Evolutionary conservation across 2,888 invertebrate genomes (phyloP), one percentile per base, ranked within the genome.

Genomic region (Calameuta idolon): DNA sequence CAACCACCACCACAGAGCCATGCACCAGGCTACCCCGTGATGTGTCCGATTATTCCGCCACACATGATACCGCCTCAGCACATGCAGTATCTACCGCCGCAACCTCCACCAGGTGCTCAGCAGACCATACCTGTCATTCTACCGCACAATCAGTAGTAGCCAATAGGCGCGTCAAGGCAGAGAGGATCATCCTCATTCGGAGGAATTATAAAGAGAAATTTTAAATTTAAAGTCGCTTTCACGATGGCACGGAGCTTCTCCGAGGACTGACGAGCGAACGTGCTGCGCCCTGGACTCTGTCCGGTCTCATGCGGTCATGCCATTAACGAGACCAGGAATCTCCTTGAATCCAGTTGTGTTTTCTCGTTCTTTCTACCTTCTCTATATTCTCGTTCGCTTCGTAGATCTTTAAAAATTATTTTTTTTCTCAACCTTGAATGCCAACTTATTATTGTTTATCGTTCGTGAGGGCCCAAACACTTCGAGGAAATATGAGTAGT

Each of bases 1-100:
- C 94, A 93, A 83, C 94, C 94, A 74, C 94, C 94, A 71, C 94
- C 93, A 30, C 93, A 93, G 87, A 91, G 91, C 75, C 92, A 92
- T 76, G 93, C 92, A 68, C 92, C 92, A 40, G 92, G 93, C 81
- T 94, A 93, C 89, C 94, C 94, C 79, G 92, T 94, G 80, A 93
- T 94, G 92, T 94, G 94, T 87, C 93, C 94, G 69, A 90, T 94
- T 82, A 93, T 93, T 76, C 89, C 90, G 75, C 91, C 89, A 81
- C 86, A 92, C 86, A 89, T 88, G 35, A 86, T 92, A 80, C 91
- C 93, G 55, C 93, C 93, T 79, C 93, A 93, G 80, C 93, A 93
- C 83, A 92, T 93, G 92, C 93, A 93, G 86, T 93, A 93, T 86
- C 88, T 93, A 79, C 93, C 92, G 78, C 92, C 92, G 76, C 92